These are phyloP conservation scores for Drosophila paracracens DNA, from an alignment of 2,888 invertebrate species.

Conservation along the genomic window DNA sequence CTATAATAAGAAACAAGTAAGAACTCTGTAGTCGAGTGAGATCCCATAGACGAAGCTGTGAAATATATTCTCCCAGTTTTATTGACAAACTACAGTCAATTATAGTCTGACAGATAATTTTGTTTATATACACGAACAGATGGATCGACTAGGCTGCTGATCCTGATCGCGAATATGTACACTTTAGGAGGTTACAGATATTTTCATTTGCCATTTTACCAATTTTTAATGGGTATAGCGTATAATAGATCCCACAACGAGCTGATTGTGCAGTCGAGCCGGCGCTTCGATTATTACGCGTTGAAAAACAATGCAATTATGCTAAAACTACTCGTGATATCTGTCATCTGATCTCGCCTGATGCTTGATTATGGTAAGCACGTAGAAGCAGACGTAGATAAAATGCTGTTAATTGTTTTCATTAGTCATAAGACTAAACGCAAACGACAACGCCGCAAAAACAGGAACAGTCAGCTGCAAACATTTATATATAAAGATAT, in stretches of 20 bases:
- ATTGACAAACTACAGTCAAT: neutral
- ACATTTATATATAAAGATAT: slow-evolving; percentile 37
- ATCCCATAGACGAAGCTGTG: no score
- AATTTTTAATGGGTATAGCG: neutral
- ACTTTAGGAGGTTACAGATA: neutral
- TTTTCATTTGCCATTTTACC: neutral
- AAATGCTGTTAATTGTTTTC: slow-evolving; percentile 71
- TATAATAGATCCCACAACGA: slow-evolving; percentile 9
- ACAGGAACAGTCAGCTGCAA: slow-evolving; percentile 26
- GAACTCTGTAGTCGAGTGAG: neutral
- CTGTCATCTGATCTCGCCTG: slow-evolving; percentile 42
- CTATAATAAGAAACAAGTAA: neutral
- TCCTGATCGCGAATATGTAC: neutral
- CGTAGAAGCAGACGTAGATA: slow-evolving; percentile 53
- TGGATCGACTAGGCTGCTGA: neutral
- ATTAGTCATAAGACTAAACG: slow-evolving; percentile 59
- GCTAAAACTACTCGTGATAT: slow-evolving; percentile 40
- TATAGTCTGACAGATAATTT: neutral
- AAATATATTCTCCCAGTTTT: neutral
- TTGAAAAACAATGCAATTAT: slow-evolving; percentile 39
- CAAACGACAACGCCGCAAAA: slow-evolving; percentile 7
- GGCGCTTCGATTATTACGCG: slow-evolving; percentile 9
- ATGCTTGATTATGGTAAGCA: slow-evolving; percentile 56
- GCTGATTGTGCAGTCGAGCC: slow-evolving; percentile 33
- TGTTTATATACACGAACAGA: neutral